Evolutionary conservation across 2,797 vertebrate species (phyloP), one percentile per base, ranked within the genome.

Genomic region (Micropoecilia bifurca): DNA sequence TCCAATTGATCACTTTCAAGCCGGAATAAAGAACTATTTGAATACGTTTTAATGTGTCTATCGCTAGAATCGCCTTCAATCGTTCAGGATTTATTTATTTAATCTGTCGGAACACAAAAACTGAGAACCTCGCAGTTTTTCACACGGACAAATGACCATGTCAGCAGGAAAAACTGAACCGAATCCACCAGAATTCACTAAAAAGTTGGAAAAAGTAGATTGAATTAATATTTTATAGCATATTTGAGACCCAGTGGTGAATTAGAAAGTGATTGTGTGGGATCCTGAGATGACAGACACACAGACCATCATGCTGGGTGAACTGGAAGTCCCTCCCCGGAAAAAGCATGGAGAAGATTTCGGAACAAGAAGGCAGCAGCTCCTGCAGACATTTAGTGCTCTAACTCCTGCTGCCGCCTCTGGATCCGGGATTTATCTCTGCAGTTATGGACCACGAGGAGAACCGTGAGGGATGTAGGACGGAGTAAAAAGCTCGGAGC

Each of bases 301-400:
- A 33, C 72, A 16, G 72, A 8, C 9, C 57, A 46, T 46, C 25
- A 46, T 1, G 28, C 47, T 16, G 69, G 6, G 47, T 80, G 71
- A 83, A 75, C 82, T 87, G 87, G 82, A 92, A 92, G 94, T 94
- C 93, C 94, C 94, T 90, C 94, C 94, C 94, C 94, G 94, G 94
- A 95, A 95, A 90, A 89, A 92, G 90, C 85, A 85, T 85, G 91
- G 83, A 80, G 82, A 16, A 74, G 79, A 59, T 73, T 59, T 87
- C 55, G 30, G 87, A 86, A 80, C 81, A 71, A 83, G 83, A 50
- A 82, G 3, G 3, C 78, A 4, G 3, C 78, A 3, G 45, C 25
- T 57, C 71, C 55, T 43, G 80, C 50, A 4, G 12, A 36, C 72
- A 48, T 77, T 76, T 45, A 74, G 43, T 46, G 74, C 12, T 43